A percentile compares a stretch with the other conserved stretches of the same genome.
phyloP scores from a whole-genome alignment of 1,140 invertebrate genomes.

The Zaprionus davidi region DNA sequence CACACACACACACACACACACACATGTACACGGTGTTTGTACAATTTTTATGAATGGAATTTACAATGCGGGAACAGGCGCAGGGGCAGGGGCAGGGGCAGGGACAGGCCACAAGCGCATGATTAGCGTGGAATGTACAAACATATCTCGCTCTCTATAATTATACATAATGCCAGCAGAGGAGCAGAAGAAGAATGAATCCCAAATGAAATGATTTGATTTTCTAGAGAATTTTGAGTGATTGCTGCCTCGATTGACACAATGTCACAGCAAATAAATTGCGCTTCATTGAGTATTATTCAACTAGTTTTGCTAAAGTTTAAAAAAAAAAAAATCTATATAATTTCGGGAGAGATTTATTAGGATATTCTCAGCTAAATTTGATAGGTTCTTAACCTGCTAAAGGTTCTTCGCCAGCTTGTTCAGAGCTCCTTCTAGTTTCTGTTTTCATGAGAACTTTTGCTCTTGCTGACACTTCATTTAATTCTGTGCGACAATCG shows the following conservation, averaged over 20 bases:
- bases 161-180: background rate
- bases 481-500: background rate
- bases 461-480: background rate
- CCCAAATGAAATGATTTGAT: background rate
- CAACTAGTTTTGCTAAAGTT: no score
- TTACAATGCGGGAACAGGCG: constrained; percentile 7
- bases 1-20: background rate
- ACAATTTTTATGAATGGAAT: constrained; percentile 48
- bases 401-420: no score
- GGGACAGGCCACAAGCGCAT: constrained; percentile 21
- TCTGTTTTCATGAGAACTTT: background rate
- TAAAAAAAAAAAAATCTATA: no score
- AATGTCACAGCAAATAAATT: background rate
- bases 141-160: background rate
- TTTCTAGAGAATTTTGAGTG: background rate
- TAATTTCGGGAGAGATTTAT: background rate
- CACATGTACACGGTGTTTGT: background rate
- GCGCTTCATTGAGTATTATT: background rate
- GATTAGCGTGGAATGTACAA: background rate
- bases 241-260: background rate
- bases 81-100: background rate
- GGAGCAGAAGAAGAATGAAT: background rate
- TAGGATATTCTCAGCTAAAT: background rate
- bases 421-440: no score
- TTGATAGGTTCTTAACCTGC: no score